phyloP scores from a whole-genome alignment of 1,140 invertebrate genomes.

The Drosophila busckii region DNA sequence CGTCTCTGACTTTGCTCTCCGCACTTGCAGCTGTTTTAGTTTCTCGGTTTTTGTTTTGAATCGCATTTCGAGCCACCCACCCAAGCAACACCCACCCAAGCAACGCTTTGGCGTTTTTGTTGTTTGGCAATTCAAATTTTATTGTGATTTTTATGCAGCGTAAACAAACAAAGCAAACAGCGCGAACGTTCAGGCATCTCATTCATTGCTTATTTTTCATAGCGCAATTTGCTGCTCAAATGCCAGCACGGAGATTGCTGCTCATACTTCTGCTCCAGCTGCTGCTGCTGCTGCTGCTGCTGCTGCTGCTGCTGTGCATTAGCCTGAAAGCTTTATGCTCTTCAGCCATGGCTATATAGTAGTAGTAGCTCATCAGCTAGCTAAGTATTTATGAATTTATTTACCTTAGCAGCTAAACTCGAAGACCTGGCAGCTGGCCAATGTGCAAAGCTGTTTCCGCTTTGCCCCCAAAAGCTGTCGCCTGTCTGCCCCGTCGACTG shows the following conservation, averaged over 20 bases:
- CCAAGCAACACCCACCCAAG: conserved; percentile 11
- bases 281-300: background rate
- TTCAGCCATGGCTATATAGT: too few relatives aligned
- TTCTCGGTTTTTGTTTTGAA: conserved; percentile 70
- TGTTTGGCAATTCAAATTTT: conserved; percentile 67
- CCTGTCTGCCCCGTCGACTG: too few relatives aligned
- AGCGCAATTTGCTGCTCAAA: conserved; percentile 58
- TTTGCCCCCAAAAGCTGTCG: too few relatives aligned
- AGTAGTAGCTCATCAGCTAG: too few relatives aligned
- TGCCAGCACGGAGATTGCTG: conserved; percentile 22
- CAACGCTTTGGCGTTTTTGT: conserved; percentile 15
- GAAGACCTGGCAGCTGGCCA: too few relatives aligned
- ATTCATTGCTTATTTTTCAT: conserved; percentile 14
- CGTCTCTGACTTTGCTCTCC: conserved; percentile 14
- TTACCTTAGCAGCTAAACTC: too few relatives aligned
- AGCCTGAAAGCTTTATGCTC: conserved; percentile 2
- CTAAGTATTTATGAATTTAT: too few relatives aligned
- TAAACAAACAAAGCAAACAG: conserved; percentile 44
- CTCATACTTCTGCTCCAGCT: conserved; percentile 18
- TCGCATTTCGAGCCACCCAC: conserved; percentile 36
- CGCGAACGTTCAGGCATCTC: conserved; percentile 30
- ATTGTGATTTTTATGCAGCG: conserved; percentile 60
- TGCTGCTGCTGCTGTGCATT: conserved; percentile 1
- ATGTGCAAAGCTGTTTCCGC: too few relatives aligned
- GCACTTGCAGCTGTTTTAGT: conserved; percentile 44